Percentiles rank a stretch among this genome's conserved stretches.
Evolutionary conservation across 1,140 invertebrate genomes (phyloP).

Genomic region (Mya arenaria): DNA sequence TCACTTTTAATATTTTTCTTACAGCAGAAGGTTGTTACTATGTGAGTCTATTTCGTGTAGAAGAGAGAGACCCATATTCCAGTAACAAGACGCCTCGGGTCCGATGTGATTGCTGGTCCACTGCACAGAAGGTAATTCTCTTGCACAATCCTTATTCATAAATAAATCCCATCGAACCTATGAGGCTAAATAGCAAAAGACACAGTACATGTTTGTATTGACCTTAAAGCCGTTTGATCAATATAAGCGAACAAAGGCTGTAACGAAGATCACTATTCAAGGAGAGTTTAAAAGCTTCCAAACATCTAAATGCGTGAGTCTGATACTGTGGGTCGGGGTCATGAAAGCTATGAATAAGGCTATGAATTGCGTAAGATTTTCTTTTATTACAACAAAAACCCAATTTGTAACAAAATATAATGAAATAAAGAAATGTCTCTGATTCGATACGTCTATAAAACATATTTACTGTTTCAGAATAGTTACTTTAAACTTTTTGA

Average conservation of each 20-base stretch:
- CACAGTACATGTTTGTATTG: background rate
- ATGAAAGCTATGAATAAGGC: too few relatives aligned
- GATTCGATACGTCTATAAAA: background rate
- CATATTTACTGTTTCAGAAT: background rate
- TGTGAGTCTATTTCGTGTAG: constrained; percentile 24
- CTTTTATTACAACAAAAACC: too few relatives aligned
- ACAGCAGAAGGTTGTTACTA: constrained; percentile 49
- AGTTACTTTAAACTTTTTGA: background rate
- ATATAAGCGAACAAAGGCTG: background rate
- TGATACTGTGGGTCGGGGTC: too few relatives aligned
- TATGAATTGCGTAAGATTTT: too few relatives aligned
- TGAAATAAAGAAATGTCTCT: background rate
- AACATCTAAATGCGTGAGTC: too few relatives aligned
- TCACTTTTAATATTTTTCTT: background rate
- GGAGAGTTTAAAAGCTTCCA: too few relatives aligned
- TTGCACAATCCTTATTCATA: background rate
- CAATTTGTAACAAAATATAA: too few relatives aligned
- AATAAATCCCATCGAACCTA: background rate
- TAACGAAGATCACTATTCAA: background rate
- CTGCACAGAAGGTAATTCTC: constrained; percentile 35
- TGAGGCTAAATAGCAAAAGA: background rate
- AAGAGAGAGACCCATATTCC: constrained; percentile 13
- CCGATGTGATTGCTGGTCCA: constrained; percentile 17
- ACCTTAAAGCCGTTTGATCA: background rate
- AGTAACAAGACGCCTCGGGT: constrained; percentile 50